Conservation (phyloP, 2,113 vertebrate species). For the Nipponia nippon region DNA sequence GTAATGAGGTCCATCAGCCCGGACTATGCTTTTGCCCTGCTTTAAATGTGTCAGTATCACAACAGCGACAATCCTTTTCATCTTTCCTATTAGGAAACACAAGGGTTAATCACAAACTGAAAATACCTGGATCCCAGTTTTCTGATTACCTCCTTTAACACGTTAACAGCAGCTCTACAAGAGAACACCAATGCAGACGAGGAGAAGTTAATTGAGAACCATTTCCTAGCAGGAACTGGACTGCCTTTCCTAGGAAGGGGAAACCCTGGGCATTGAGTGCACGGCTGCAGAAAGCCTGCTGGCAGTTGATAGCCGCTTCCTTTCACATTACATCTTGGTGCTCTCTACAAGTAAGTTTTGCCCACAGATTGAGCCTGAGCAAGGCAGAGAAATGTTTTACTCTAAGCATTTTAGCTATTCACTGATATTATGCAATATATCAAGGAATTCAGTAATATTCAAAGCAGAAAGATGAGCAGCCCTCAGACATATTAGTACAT, state of each 20-base stretch:
- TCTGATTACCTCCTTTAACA: neutral
- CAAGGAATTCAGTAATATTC: neutral
- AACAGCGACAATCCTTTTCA: neutral
- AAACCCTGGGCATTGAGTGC: neutral
- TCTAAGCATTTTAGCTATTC: neutral
- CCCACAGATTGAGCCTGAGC: neutral
- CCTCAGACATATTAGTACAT: neutral
- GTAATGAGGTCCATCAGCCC: neutral
- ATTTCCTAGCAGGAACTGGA: neutral
- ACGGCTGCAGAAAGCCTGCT: neutral
- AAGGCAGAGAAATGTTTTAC: neutral
- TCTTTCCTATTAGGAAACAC: neutral
- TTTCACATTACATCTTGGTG: neutral
- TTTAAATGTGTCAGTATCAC: neutral
- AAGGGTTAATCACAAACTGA: neutral
- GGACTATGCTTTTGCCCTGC: too few species aligned
- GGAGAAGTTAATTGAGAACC: too few species aligned
- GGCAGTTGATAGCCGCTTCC: neutral
- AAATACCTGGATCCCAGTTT: neutral
- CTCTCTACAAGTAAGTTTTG: neutral
- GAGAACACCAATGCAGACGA: neutral
- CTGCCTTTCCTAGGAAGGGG: neutral
- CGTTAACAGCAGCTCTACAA: neutral
- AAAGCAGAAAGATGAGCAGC: neutral
- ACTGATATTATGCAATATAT: accelerated